Conservation (phyloP, 1,140 invertebrate genomes). For the Uloborus diversus region DNA sequence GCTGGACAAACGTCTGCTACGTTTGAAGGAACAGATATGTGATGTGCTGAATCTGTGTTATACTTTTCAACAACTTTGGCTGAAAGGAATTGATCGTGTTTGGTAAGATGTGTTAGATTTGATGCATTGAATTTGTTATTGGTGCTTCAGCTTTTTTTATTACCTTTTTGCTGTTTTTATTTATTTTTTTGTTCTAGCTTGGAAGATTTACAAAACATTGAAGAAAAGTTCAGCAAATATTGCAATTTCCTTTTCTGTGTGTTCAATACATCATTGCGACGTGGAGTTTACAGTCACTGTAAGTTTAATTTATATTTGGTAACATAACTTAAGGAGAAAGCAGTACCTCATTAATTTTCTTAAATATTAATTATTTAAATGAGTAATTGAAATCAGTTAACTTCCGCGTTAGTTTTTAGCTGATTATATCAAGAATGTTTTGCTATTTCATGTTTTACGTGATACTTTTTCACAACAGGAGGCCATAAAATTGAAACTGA, state of each 20-base stretch:
- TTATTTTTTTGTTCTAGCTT: constrained; percentile 4
- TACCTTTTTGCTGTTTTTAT: neutral
- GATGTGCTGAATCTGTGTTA: constrained; percentile 24
- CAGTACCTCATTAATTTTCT: neutral
- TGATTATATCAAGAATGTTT: neutral
- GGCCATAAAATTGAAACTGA: too few relatives aligned
- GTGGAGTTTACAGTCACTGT: constrained; percentile 16
- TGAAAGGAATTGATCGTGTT: constrained; percentile 22
- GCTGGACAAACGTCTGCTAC: neutral
- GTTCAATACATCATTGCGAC: constrained; percentile 9
- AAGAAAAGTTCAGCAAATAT: constrained; percentile 22
- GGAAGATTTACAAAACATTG: constrained; percentile 7
- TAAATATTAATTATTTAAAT: neutral
- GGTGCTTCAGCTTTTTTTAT: neutral
- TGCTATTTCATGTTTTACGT: neutral
- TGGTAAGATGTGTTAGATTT: neutral
- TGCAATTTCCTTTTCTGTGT: constrained; percentile 11
- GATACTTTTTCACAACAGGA: neutral
- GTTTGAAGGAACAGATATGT: constrained; percentile 25
- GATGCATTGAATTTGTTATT: neutral
- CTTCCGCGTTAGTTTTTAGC: neutral
- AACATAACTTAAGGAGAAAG: too few relatives aligned
- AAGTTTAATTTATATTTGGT: neutral
- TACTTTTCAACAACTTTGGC: constrained; percentile 34
- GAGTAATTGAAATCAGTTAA: neutral